Percentiles rank a stretch among this genome's conserved stretches.
phyloP scores from a whole-genome alignment of 1,140 invertebrate genomes.

The Onthophagus taurus region DNA sequence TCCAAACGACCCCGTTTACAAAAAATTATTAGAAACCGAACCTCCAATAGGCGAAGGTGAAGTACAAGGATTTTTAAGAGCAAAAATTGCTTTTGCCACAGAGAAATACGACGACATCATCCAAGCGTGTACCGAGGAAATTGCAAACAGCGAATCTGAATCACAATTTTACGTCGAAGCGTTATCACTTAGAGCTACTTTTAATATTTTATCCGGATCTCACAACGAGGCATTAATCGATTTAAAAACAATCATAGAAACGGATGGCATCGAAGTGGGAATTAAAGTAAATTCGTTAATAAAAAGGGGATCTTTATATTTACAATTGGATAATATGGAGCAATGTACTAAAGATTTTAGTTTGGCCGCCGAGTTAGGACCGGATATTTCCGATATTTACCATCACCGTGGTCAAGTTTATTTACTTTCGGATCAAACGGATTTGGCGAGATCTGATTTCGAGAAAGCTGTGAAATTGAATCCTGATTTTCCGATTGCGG shows the following conservation, averaged over 20 bases:
- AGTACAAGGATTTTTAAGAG: conserved; percentile 50
- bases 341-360: conserved; percentile 70
- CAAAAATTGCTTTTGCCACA: conserved; percentile 53
- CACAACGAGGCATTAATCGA: conserved; percentile 62
- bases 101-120: conserved; percentile 73
- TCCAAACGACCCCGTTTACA: conserved; percentile 64
- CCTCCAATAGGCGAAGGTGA: conserved; percentile 30
- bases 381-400: conserved; percentile 53
- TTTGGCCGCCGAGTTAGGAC: conserved; percentile 61
- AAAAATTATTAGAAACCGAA: conserved; percentile 26
- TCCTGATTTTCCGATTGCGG: conserved; percentile 71
- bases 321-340: conserved; percentile 66
- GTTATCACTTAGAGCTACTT: conserved; percentile 69
- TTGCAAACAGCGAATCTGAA: conserved; percentile 51
- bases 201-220: conserved; percentile 66
- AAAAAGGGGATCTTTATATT: conserved; percentile 73
- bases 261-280: conserved; percentile 45
- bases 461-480: conserved; percentile 71
- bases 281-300: conserved; percentile 81
- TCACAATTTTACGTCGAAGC: conserved; percentile 52
- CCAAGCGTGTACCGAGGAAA: conserved; percentile 67
- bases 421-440: conserved; percentile 68
- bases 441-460: conserved; percentile 74
- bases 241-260: conserved; percentile 53
- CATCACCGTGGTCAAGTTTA: conserved; percentile 65